Evolutionary conservation across 1,140 invertebrate species (phyloP), one percentile per base, ranked within the genome.

Genomic region (Ceratina australensis): DNA sequence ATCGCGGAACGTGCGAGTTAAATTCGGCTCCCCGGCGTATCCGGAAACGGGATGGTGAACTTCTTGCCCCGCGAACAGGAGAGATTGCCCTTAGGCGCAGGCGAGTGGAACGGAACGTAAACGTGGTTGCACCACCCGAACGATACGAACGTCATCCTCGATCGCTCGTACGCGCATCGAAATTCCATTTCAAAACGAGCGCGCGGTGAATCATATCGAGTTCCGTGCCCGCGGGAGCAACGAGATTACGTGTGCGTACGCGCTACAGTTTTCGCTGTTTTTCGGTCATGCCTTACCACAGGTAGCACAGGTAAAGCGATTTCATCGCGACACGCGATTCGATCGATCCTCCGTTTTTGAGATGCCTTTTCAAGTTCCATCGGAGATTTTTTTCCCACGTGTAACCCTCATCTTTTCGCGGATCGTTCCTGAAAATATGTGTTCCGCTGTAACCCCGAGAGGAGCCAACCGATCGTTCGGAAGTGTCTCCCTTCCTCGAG

Each of bases 401-500:
- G 16, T 28, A 7, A n/a, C 8, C 52, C 7, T 13, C 26, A 10
- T 22, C 52, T 33, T 54, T 28, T 24, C 50, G 56, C 24, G 60
- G 69, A 69, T 69, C 49, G 33, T 12, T 24, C n/a, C 2, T 52
- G 42, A 20, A 84, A 84, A 84, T 76, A 3, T 10, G 33, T 42
- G 73, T 85, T 85, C 60, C 22, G 57, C n/a, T 61, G 56, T 68
- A 67, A 59, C 67, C 42, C 47, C 67, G 28, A 20, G 74, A 71
- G 57, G 26, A 49, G 57, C 57, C 52, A 56, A 18, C 33, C 33
- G 18, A 10, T 54, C 33, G 52, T 64, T 68, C 24, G 52, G 52
- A 52, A 47, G 52, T 60, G 66, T 86, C 83, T 86, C 82, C 85
- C 87, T 82, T 85, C 84, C 76, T 80, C 80, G 59, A 76, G 52